Conservation (phyloP, 2,113 vertebrate species). For the Panurus biarmicus region DNA sequence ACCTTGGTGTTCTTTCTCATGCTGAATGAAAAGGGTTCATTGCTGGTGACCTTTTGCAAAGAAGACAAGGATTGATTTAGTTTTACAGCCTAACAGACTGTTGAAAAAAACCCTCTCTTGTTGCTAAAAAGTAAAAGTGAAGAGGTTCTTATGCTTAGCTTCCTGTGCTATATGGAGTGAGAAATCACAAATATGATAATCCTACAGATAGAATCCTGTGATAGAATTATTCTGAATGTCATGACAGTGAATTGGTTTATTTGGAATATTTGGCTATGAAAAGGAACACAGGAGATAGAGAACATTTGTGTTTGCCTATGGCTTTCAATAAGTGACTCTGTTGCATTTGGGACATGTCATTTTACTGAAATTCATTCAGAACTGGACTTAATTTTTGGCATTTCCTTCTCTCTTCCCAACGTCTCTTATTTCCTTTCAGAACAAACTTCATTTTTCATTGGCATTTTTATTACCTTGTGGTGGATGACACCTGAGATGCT, state of each 20-base stretch:
- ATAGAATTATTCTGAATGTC: background rate
- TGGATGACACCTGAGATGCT: slow-evolving; percentile 41
- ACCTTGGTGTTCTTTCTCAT: background rate
- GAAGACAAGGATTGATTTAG: background rate
- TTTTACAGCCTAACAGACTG: background rate
- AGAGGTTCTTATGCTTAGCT: background rate
- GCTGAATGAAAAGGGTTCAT: background rate
- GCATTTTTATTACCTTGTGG: slow-evolving; percentile 81
- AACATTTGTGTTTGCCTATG: background rate
- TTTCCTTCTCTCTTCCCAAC: background rate
- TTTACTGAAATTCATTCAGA: background rate
- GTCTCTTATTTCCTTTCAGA: slow-evolving; percentile 68
- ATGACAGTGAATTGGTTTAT: background rate
- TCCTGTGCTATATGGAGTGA: background rate
- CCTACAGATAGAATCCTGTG: background rate
- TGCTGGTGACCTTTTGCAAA: background rate
- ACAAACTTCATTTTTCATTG: slow-evolving; percentile 81
- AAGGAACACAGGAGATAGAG: background rate
- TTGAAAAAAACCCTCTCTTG: background rate
- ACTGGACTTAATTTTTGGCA: background rate
- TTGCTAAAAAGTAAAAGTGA: background rate
- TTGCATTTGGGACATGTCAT: background rate
- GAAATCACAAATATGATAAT: background rate
- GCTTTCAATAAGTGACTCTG: background rate
- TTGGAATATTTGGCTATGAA: background rate